Conservation (phyloP, 1,140 invertebrate genomes). For the Drosophila ercepeae region DNA sequence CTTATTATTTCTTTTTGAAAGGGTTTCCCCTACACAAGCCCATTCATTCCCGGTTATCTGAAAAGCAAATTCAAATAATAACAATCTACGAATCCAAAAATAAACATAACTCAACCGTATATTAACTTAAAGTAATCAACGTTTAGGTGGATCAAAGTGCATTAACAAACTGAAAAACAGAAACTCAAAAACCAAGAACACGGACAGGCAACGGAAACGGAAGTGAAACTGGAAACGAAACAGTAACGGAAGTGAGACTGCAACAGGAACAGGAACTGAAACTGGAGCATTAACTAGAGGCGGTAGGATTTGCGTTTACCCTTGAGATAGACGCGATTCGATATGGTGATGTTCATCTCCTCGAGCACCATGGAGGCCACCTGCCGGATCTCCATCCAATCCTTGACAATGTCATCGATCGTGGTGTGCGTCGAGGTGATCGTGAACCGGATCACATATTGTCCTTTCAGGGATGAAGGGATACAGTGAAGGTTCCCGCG, state of each 20-base stretch:
- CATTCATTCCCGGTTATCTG: too few relatives aligned
- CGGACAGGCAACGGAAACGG: constrained; percentile 7
- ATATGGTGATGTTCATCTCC: constrained; percentile 85
- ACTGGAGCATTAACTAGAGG: constrained; percentile 20
- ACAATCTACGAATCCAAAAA: not conserved
- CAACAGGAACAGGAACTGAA: not conserved
- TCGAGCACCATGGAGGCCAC: constrained; percentile 90
- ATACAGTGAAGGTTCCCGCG: constrained; percentile 95
- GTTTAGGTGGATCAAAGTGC: constrained; percentile 49
- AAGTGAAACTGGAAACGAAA: constrained; percentile 1
- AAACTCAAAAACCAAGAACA: constrained; percentile 11
- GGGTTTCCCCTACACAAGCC: too few relatives aligned
- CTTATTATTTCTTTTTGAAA: too few relatives aligned
- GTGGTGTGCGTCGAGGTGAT: constrained; percentile 96
- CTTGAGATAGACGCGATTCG: constrained; percentile 89
- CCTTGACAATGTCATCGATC: constrained; percentile 93
- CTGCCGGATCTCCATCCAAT: constrained; percentile 94
- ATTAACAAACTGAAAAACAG: constrained; percentile 35
- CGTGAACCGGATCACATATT: constrained; percentile 96
- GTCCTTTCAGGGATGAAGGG: constrained; percentile 94
- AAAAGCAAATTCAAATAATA: too few relatives aligned
- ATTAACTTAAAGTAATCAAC: constrained; percentile 7
- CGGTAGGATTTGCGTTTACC: constrained; percentile 85
- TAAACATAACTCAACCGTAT: not conserved
- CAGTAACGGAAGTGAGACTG: constrained; percentile 3